Evolutionary conservation across 2,888 invertebrate genomes (phyloP).

Genomic region (Hirudinaria manillensis): DNA sequence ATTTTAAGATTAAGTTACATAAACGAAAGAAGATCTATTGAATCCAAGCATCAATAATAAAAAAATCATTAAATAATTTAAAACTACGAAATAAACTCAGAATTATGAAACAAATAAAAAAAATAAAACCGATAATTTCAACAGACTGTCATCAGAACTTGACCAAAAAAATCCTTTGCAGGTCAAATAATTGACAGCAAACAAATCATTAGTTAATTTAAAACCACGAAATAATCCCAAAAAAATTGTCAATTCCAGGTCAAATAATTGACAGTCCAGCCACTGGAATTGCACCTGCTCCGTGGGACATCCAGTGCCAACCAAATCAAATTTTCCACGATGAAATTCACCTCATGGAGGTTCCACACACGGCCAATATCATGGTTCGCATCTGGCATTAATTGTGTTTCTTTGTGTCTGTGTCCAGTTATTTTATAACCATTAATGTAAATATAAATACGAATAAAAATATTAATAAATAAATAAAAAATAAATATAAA

Average conservation of each 20-base stretch:
- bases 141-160: too few relatives aligned
- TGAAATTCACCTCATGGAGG: conserved; percentile 40
- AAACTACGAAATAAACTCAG: too few relatives aligned
- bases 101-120: too few relatives aligned
- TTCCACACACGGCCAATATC: conserved; percentile 41
- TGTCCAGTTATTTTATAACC: background rate
- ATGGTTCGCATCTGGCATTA: conserved; percentile 34
- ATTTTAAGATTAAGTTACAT: too few relatives aligned
- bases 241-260: conserved; percentile 33
- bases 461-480: too few relatives aligned
- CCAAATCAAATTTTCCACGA: conserved; percentile 40
- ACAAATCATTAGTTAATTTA: too few relatives aligned
- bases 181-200: conserved; percentile 36
- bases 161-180: too few relatives aligned
- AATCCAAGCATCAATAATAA: too few relatives aligned
- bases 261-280: conserved; percentile 39
- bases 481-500: background rate
- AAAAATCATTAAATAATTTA: too few relatives aligned
- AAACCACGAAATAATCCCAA: too few relatives aligned
- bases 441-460: background rate
- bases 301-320: conserved; percentile 40
- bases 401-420: background rate
- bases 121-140: too few relatives aligned
- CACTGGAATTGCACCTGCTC: conserved; percentile 39
- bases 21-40: too few relatives aligned